Base-by-base conservation (phyloP, 1,140 invertebrate species). In the Neoseiulus cucumeris region DNA sequence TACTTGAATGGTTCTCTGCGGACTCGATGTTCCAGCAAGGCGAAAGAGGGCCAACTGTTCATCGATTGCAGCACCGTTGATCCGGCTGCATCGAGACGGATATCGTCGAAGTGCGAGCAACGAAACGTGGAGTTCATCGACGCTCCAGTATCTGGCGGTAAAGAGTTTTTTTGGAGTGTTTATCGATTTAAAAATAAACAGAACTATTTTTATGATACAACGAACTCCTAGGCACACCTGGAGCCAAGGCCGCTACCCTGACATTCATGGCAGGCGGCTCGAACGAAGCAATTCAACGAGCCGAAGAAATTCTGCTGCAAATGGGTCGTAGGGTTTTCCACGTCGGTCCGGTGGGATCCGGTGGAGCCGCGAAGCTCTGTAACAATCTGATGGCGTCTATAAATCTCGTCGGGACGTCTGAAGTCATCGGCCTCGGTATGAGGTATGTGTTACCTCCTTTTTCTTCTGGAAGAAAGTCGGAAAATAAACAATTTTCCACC, bases 21-120 rank as follows among this genome's bases (percentile, higher is more conserved):
- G 20, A 44, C 29, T 41, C 74, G 66, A 42, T 7, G 68, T n/a
- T 22, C 68, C 55, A 30, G 5, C 64, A 29, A 66, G 64, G 42
- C 44, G 9, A 66, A 70, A 22, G 55, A 82, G 71, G 84, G 84
- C 42, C 80, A 85, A n/a, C 77, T 96, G 6, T 79, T 97, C 28
- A 84, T 98, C 59, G 95, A 99, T 75, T 90, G 90, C 67, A 95
- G 90, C 69, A 99, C 96, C 9, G 88, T 96, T 64, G 91, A 95
- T 74, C 91, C 93, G 1, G 80, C 82, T 59, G 82, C 87, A 6
- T 86, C 91, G 0, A 83, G 87, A 76, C 78, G 84, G 71, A 78
- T 96, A 66, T 80, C 82, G 2, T 74, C 76, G 1, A 70, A 80
- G 42, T 85, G 89, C 20, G 73, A 77, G 59, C 78, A 82, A 64